Base-by-base conservation (phyloP, 2,888 invertebrate genomes). In the Homarus gammarus region DNA sequence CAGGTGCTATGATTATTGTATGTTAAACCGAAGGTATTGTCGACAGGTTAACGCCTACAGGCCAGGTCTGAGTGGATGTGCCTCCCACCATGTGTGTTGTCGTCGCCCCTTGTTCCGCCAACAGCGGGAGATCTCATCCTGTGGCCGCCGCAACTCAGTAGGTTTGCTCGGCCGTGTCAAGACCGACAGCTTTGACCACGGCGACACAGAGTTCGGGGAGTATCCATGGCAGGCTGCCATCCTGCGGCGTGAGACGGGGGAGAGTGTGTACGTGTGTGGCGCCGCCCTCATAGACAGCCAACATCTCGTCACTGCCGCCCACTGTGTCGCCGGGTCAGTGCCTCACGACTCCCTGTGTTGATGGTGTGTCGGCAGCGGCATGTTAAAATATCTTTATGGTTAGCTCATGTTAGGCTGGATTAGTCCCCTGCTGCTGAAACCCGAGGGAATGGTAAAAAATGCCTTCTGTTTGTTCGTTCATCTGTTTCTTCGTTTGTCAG, bases 221-320 rank as follows among this genome's bases (percentile, higher is more conserved):
- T 98, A 98, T 93, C 98, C 98, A 10, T 98, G 98, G 97, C 97
- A 99, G 95, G 98, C 96, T 33, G 98, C 98, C 89, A 98, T 99
- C 92, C 94, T 99, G 94, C 98, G 98, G 94, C 98, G 97, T 93
- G 97, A 98, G 93, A 97, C 97, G 33, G 97, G 97, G 92, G 98
- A 98, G 94, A 97, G 97, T 91, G 97, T 98, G n/a, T 98, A 98
- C 93, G 97, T 97, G 40, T 98, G 98, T 93, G 98, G 98, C 92
- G 98, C 98, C 92, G 97, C 98, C n/a, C 94, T 98, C 38, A 97
- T 98, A 92, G 97, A 98, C 93, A 95, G 96, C 33, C 95, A 96
- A 85, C 97, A 98, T 93, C 96, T 98, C 84, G 95, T 98, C 92
- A 98, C 98, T 8, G 98, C 98, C 18, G 98, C 98, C 92, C 98